phyloP scores from a whole-genome alignment of 2,888 invertebrate genomes.

The Aspidiotus rigidus region DNA sequence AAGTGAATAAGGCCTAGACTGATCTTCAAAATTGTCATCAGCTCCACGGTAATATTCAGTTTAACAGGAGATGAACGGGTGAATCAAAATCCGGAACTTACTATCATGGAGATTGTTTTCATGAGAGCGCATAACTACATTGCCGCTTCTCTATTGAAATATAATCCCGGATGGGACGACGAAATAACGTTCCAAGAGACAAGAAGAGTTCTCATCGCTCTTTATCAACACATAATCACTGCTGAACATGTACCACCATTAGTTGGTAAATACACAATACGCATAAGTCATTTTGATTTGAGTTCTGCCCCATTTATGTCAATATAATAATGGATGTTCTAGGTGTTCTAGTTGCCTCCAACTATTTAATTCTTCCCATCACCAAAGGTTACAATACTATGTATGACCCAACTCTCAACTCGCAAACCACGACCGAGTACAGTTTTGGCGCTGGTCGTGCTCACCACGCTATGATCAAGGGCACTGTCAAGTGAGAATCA shows the following conservation, averaged over 20 bases:
- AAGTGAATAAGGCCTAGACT: too few relatives aligned
- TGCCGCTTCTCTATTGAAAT: slow-evolving; percentile 49
- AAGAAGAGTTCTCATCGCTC: slow-evolving; percentile 60
- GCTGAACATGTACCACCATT: slow-evolving; percentile 64
- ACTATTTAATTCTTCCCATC: not conserved
- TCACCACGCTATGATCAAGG: not conserved
- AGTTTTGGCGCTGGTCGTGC: not conserved
- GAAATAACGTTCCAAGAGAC: slow-evolving; percentile 63
- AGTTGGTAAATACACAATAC: not conserved
- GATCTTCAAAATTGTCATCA: too few relatives aligned
- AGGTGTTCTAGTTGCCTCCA: not conserved
- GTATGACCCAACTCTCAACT: not conserved
- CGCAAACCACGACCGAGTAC: not conserved
- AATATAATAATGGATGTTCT: not conserved
- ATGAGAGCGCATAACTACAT: slow-evolving; percentile 71
- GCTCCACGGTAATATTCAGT: too few relatives aligned
- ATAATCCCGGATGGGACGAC: slow-evolving; percentile 67
- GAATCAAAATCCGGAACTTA: slow-evolving; percentile 3
- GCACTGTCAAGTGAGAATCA: too few relatives aligned
- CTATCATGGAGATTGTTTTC: slow-evolving; percentile 55
- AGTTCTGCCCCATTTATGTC: not conserved
- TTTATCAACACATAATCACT: slow-evolving; percentile 66
- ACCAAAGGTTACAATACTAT: not conserved
- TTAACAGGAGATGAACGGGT: slow-evolving; percentile 1
- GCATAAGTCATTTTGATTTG: not conserved